Percentiles rank a stretch among this genome's conserved stretches.
phyloP scores from a whole-genome alignment of 2,797 vertebrate species.

The Odontamblyopus rebecca region DNA sequence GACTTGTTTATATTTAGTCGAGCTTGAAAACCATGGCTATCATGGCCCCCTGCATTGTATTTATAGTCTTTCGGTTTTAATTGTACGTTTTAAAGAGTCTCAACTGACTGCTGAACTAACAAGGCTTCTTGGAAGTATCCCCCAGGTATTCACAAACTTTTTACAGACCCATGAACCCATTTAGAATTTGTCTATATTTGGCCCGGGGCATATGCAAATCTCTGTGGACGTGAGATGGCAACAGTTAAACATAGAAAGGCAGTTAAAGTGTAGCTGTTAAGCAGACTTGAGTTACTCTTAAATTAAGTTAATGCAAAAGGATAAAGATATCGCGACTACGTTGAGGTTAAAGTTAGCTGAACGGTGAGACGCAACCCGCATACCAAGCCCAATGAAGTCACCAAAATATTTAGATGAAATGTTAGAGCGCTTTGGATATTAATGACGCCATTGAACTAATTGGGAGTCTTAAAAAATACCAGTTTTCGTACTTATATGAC shows the following conservation, averaged over 20 bases:
- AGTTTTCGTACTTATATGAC: not conserved
- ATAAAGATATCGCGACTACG: conserved; percentile 56
- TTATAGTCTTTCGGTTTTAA: conserved; percentile 48
- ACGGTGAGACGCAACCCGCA: conserved; percentile 38
- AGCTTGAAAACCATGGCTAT: conserved; percentile 53
- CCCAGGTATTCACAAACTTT: conserved; percentile 24
- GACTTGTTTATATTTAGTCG: conserved; percentile 76
- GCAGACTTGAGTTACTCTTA: conserved; percentile 60
- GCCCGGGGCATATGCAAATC: conserved; percentile 43
- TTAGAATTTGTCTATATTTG: conserved; percentile 63
- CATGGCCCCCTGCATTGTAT: conserved; percentile 57
- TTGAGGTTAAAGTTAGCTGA: conserved; percentile 32
- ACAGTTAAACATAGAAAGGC: conserved; percentile 68
- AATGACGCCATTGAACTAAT: not conserved
- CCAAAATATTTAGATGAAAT: conserved; percentile 35
- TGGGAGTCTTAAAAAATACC: not conserved
- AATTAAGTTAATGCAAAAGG: conserved; percentile 54
- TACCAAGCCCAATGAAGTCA: conserved; percentile 53
- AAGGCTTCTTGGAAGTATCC: conserved; percentile 6
- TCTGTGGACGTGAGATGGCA: conserved; percentile 54
- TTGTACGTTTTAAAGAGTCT: conserved; percentile 4
- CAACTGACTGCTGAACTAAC: conserved; percentile 13
- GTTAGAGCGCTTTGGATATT: not conserved
- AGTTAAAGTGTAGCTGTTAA: conserved; percentile 55
- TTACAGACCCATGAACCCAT: conserved; percentile 22